Evolutionary conservation across 2,888 invertebrate genomes (phyloP), one percentile per base, ranked within the genome.

Genomic region (Drosophila antonietae): DNA sequence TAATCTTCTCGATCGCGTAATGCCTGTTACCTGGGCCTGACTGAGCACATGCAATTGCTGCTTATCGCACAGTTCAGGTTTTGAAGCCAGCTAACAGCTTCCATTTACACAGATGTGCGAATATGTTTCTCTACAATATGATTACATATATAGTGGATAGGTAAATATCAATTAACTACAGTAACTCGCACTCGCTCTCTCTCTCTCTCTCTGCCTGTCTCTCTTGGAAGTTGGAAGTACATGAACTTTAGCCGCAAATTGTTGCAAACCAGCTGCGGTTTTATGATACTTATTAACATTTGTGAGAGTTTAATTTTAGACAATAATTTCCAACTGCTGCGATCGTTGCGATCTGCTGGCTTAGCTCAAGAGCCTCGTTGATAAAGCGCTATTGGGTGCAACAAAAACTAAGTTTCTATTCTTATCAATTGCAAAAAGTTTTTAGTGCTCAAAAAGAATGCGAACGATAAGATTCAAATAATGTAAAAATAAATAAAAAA

Each of bases 241-340:
- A 8, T 62, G 83, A 86, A 80, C 83, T 86, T 80, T 83, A 72
- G 61, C 69, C 82, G 37, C 74, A 71, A 56, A 51, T 53, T 31
- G 41, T 59, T 61, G 52, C 62, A 44, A 53, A 58, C 47, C 47
- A 60, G 47, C 39, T 39, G 55, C 8, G 28, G 53, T 43, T 68
- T 70, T 64, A 55, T 18, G 60, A 68, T 56, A 37, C 60, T 51
- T 64, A 53, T 51, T 68, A 39, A 55, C n/a, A 52, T 43, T 31
- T 63, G 35, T 33, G 56, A 41, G 10, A 61, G 53, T 59, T 58
- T 57, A 63, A 60, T 47, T 76, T 64, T 43, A 63, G 37, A 63
- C 39, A 20, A 37, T 20, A 44, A 39, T 44, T 55, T 44, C 10
- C 6, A 37, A 35, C n/a, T 49, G 35, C 20, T 49, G 23, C 23